phyloP scores from a whole-genome alignment of 1,140 invertebrate species.

The Drosophila ambigua region DNA sequence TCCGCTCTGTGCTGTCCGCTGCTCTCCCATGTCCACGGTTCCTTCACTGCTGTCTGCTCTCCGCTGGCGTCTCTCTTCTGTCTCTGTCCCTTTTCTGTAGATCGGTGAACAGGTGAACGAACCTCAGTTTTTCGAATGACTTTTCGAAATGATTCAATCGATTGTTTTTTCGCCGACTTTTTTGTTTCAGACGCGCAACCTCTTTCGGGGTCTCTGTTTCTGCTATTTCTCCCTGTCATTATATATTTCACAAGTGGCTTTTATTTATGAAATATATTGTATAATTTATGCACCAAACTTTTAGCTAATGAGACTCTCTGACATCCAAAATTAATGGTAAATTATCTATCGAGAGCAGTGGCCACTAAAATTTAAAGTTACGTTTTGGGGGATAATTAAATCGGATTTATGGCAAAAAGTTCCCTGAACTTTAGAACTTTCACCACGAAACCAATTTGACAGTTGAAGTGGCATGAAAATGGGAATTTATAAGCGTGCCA shows the following conservation, averaged over 20 bases:
- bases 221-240: slow-evolving; percentile 15
- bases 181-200: background rate
- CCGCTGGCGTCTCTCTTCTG: background rate
- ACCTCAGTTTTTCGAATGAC: slow-evolving; percentile 52
- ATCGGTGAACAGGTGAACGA: slow-evolving; percentile 53
- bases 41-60: too few relatives aligned
- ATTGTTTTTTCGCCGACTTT: slow-evolving; percentile 44
- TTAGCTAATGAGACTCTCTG: slow-evolving; percentile 37
- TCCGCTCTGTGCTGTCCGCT: too few relatives aligned
- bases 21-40: too few relatives aligned
- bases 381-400: slow-evolving; percentile 33
- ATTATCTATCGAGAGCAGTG: background rate
- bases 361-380: slow-evolving; percentile 6
- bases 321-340: slow-evolving; percentile 1
- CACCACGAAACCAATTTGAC: slow-evolving; percentile 62
- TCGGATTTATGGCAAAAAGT: slow-evolving; percentile 46
- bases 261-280: slow-evolving; percentile 65
- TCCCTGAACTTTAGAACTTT: slow-evolving; percentile 59
- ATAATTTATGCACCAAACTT: slow-evolving; percentile 66
- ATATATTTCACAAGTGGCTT: slow-evolving; percentile 43
- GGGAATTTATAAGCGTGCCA: slow-evolving; percentile 68
- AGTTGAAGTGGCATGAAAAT: slow-evolving; percentile 50
- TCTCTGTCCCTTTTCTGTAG: background rate
- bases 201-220: too few relatives aligned
- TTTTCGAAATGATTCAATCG: slow-evolving; percentile 62